A percentile compares a stretch with the other conserved stretches of the same genome.
Conservation (phyloP, 1,140 invertebrate species). For the Macrobrachium nipponense region DNA sequence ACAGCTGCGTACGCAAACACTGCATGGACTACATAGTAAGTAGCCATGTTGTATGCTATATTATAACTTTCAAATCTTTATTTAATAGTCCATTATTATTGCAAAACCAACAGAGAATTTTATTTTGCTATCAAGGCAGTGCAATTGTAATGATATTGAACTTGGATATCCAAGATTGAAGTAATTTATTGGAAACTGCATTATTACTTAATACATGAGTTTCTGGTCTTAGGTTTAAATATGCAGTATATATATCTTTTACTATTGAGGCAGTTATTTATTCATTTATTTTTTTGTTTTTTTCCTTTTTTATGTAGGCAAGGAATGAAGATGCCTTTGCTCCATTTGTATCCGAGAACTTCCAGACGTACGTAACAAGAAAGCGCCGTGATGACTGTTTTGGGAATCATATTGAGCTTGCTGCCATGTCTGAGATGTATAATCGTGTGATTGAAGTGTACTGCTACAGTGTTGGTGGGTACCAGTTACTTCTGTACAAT, state of each 20-base stretch:
- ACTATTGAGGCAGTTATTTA: conserved; percentile 39
- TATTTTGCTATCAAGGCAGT: too few species aligned
- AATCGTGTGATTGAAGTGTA: conserved; percentile 94
- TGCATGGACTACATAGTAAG: conserved; percentile 95
- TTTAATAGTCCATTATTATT: not conserved
- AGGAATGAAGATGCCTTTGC: conserved; percentile 92
- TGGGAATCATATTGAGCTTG: conserved; percentile 95
- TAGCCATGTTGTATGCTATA: conserved; percentile 44
- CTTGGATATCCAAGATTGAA: too few species aligned
- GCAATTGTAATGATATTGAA: too few species aligned
- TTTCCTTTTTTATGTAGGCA: conserved; percentile 72
- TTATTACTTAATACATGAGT: too few species aligned
- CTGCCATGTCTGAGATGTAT: conserved; percentile 93
- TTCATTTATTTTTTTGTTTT: too few species aligned
- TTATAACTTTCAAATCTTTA: not conserved
- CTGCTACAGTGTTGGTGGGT: conserved; percentile 84
- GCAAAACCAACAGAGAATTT: too few species aligned
- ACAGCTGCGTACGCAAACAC: conserved; percentile 83
- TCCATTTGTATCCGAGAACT: conserved; percentile 95
- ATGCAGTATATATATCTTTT: conserved; percentile 35
- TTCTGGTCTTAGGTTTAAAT: too few species aligned
- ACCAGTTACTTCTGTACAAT: not conserved
- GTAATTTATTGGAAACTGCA: too few species aligned
- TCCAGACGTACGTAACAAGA: conserved; percentile 85
- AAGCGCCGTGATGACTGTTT: conserved; percentile 84